phyloP scores from a whole-genome alignment of 2,888 invertebrate genomes.

The Panopea generosa region DNA sequence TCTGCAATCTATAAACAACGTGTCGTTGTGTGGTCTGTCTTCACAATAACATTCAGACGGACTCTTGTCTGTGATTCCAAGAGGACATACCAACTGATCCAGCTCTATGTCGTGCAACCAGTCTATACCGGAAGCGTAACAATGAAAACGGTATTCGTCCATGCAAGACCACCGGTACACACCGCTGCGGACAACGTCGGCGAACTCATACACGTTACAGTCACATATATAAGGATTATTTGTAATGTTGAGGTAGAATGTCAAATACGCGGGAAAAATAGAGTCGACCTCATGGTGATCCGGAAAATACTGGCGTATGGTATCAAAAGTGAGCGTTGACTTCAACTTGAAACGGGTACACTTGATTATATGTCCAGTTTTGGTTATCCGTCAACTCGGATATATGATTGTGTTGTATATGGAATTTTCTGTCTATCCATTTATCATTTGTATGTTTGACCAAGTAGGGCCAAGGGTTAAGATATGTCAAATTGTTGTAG shows the following conservation, averaged over 20 bases:
- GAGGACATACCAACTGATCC: conserved; percentile 54
- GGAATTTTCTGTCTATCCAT: conserved; percentile 33
- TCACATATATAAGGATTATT: conserved; percentile 62
- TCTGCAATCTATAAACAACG: conserved; percentile 56
- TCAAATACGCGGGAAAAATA: conserved; percentile 10
- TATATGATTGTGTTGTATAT: conserved; percentile 54
- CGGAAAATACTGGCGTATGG: conserved; percentile 24
- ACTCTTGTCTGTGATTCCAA: conserved; percentile 37
- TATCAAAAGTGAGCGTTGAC: conserved; percentile 15
- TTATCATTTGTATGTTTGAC: conserved; percentile 23
- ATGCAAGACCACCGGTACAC: conserved; percentile 47
- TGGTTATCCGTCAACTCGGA: conserved; percentile 46
- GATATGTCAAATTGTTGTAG: conserved; percentile 45
- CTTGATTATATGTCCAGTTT: conserved; percentile 60
- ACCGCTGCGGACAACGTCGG: conserved; percentile 31
- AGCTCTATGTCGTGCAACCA: conserved; percentile 59
- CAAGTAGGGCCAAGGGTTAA: conserved; percentile 67
- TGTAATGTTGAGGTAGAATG: conserved; percentile 47
- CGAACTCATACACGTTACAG: conserved; percentile 46
- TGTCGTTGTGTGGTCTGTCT: conserved; percentile 59
- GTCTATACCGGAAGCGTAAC: conserved; percentile 48
- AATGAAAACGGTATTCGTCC: conserved; percentile 52
- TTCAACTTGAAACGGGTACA: conserved; percentile 47
- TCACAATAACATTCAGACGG: conserved; percentile 60
- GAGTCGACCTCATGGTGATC: neutral